These are phyloP conservation scores for Heteronetta atricapilla DNA, from an alignment of 2,113 vertebrate species.

Conservation along the genomic window DNA sequence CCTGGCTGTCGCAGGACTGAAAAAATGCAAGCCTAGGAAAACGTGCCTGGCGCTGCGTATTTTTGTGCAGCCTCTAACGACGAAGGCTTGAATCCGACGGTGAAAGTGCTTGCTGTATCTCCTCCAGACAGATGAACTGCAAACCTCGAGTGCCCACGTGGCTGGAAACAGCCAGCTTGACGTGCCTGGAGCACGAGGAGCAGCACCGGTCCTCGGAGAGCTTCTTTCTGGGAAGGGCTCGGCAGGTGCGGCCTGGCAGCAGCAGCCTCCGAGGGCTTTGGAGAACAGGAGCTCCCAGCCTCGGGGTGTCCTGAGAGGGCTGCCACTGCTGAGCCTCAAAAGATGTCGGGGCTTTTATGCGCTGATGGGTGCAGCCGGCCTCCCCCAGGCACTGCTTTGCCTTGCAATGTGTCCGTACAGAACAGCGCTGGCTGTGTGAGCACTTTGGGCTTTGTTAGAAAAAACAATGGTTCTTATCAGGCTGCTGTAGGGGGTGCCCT, in stretches of 20 bases:
- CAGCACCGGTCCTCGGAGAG: neutral
- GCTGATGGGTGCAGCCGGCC: neutral
- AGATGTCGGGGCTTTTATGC: neutral
- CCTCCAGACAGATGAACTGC: neutral
- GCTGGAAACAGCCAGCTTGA: neutral
- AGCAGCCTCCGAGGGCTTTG: neutral
- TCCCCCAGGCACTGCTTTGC: neutral
- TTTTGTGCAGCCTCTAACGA: neutral
- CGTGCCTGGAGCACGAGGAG: neutral
- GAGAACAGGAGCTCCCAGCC: neutral
- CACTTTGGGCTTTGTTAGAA: neutral
- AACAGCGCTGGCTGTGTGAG: neutral
- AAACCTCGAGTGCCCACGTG: neutral
- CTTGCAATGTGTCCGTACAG: neutral
- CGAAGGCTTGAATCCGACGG: neutral
- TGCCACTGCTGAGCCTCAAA: neutral
- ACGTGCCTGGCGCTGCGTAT: rapidly evolving
- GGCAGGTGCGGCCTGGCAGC: rapidly evolving
- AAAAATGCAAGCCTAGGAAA: neutral
- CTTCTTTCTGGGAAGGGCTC: neutral
- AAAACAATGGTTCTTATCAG: neutral
- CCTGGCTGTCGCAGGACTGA: neutral
- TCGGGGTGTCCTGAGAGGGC: neutral
- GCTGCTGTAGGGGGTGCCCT: neutral
- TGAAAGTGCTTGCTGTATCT: neutral